These are phyloP conservation scores for Diprion similis DNA, from an alignment of 1,140 invertebrate species.

Conservation along the genomic window DNA sequence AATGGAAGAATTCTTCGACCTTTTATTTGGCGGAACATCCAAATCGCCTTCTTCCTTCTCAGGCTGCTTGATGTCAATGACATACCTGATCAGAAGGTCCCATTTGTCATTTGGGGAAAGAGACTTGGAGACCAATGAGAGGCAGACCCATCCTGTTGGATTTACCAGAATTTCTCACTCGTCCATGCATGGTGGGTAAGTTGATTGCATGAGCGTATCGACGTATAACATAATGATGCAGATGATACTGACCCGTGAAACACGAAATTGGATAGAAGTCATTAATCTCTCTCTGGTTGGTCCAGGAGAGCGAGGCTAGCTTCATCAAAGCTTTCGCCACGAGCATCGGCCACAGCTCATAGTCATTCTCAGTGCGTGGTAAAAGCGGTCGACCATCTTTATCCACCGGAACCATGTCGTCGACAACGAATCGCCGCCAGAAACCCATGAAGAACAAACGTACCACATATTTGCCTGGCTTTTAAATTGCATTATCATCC, in stretches of 20 bases:
- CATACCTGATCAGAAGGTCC: slow-evolving; percentile 37
- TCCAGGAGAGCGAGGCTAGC: slow-evolving; percentile 34
- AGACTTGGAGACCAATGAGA: slow-evolving; percentile 28
- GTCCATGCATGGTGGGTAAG: neutral
- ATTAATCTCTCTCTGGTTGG: slow-evolving; percentile 26
- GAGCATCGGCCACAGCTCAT: slow-evolving; percentile 44
- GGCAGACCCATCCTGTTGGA: slow-evolving; percentile 35
- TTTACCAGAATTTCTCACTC: too few relatives aligned
- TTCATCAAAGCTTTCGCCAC: slow-evolving; percentile 43
- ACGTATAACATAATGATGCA: too few relatives aligned
- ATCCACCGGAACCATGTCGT: slow-evolving; percentile 41
- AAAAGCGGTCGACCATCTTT: slow-evolving; percentile 31
- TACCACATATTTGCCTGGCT: slow-evolving; percentile 41
- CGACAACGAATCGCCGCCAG: slow-evolving; percentile 40
- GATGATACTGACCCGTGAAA: slow-evolving; percentile 34
- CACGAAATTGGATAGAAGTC: slow-evolving; percentile 37
- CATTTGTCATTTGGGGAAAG: slow-evolving; percentile 36
- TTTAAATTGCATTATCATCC: neutral
- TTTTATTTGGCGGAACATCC: neutral
- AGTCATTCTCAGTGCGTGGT: slow-evolving; percentile 33
- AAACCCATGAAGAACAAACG: slow-evolving; percentile 40
- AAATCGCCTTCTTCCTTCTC: slow-evolving; percentile 1
- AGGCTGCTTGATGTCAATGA: slow-evolving; percentile 34
- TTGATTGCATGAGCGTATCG: neutral
- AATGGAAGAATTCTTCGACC: neutral